Evolutionary conservation across 1,140 invertebrate genomes (phyloP).

Genomic region (Rhopalosiphum padi): DNA sequence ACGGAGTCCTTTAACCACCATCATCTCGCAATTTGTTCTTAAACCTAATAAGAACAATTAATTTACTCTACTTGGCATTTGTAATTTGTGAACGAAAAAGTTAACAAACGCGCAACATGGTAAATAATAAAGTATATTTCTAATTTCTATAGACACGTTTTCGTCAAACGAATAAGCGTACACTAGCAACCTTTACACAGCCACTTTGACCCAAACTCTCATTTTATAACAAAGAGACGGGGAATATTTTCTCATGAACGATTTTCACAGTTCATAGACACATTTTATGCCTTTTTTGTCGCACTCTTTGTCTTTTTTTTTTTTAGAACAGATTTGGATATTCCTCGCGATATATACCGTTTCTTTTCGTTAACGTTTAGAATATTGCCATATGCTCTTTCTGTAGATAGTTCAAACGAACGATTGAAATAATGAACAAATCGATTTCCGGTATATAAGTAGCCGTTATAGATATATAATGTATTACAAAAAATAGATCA

Average conservation of each 20-base stretch:
- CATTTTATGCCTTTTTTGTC: not conserved
- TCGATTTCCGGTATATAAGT: not conserved
- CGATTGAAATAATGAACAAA: not conserved
- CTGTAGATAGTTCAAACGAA: not conserved
- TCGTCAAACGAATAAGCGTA: not conserved
- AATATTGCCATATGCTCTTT: not conserved
- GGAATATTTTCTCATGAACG: not conserved
- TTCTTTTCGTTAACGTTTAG: not conserved
- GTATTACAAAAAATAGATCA: too few species aligned
- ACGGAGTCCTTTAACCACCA: not conserved
- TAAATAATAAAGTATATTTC: not conserved
- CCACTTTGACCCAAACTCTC: not conserved
- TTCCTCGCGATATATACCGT: not conserved
- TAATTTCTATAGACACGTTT: not conserved
- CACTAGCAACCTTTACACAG: not conserved
- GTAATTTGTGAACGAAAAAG: not conserved
- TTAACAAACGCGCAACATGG: not conserved
- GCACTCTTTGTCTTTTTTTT: not conserved
- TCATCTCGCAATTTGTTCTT: not conserved
- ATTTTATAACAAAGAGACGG: not conserved
- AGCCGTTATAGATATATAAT: not conserved
- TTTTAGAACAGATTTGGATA: not conserved
- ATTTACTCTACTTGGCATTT: not conserved
- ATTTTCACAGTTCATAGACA: slow-evolving; percentile 9
- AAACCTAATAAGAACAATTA: not conserved